Percentiles rank a stretch among this genome's conserved stretches.
These are phyloP conservation scores for Lithophane ornitopus DNA, from an alignment of 2,888 invertebrate genomes.

Conservation along the genomic window DNA sequence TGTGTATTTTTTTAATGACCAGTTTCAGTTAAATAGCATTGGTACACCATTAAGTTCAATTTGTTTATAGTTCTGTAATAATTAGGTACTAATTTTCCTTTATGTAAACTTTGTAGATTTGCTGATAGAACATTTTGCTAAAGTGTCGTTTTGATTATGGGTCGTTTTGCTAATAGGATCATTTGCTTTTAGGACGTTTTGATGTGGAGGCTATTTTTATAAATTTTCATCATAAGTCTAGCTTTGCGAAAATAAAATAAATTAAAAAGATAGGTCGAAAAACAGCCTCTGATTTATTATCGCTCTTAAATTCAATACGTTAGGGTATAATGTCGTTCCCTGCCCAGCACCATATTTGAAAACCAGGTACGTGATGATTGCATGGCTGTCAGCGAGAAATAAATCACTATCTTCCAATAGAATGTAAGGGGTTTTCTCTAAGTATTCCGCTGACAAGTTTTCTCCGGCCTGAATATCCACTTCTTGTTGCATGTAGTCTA, in stretches of 20 bases:
- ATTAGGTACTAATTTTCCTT: no score
- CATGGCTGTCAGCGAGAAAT: conserved; percentile 73
- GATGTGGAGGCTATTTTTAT: no score
- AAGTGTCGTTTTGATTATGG: no score
- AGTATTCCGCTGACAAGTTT: neutral
- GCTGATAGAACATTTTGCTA: no score
- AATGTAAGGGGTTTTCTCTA: conserved; percentile 68
- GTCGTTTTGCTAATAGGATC: no score
- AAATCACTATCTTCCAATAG: conserved; percentile 78
- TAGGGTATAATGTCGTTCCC: conserved; percentile 71
- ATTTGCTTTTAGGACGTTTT: no score
- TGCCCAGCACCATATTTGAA: conserved; percentile 76
- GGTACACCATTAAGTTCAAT: neutral
- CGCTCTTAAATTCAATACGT: conserved; percentile 67
- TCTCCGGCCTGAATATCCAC: neutral
- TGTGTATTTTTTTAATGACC: neutral
- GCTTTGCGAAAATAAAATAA: no score
- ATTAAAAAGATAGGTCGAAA: conserved; percentile 39
- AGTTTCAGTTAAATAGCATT: neutral
- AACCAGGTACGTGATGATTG: conserved; percentile 76
- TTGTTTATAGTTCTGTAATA: no score
- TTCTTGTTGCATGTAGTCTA: neutral
- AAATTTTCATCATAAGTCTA: no score
- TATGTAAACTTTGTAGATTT: no score
- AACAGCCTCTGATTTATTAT: conserved; percentile 72